Evolutionary conservation across 2,797 vertebrate species (phyloP).

Genomic region (Muscicapa striata): DNA sequence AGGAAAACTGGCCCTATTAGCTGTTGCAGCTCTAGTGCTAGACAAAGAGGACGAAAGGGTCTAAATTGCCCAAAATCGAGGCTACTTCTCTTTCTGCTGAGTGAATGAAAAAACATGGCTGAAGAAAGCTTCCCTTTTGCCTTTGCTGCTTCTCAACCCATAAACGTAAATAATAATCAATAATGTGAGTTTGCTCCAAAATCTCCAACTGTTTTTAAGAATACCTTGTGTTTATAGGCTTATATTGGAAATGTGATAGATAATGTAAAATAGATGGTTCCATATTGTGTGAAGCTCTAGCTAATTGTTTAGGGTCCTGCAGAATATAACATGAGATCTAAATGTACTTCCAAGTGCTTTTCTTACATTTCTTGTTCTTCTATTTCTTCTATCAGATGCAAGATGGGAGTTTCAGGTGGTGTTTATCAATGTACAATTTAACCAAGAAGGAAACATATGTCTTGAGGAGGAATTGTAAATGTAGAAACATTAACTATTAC

Average conservation of each 20-base stretch:
- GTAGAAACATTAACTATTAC: background rate
- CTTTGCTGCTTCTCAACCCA: background rate
- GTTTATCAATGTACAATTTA: background rate
- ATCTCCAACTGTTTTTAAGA: background rate
- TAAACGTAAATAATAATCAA: background rate
- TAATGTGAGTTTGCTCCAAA: background rate
- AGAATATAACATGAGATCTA: background rate
- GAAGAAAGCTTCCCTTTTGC: background rate
- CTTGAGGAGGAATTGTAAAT: background rate
- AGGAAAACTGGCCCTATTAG: background rate
- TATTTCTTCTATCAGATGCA: background rate
- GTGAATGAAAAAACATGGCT: background rate
- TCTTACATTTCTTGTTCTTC: background rate
- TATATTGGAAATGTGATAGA: background rate
- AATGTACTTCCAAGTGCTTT: background rate
- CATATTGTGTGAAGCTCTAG: background rate
- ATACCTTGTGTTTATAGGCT: accelerated
- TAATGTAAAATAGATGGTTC: background rate
- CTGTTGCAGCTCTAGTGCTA: background rate
- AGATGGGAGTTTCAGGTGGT: background rate
- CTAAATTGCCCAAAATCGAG: background rate
- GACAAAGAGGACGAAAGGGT: background rate
- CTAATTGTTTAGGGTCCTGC: background rate
- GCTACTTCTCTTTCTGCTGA: background rate
- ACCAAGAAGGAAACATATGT: background rate